Evolutionary conservation across 2,888 invertebrate species (phyloP).

Genomic region (Mesoligia furuncula): DNA sequence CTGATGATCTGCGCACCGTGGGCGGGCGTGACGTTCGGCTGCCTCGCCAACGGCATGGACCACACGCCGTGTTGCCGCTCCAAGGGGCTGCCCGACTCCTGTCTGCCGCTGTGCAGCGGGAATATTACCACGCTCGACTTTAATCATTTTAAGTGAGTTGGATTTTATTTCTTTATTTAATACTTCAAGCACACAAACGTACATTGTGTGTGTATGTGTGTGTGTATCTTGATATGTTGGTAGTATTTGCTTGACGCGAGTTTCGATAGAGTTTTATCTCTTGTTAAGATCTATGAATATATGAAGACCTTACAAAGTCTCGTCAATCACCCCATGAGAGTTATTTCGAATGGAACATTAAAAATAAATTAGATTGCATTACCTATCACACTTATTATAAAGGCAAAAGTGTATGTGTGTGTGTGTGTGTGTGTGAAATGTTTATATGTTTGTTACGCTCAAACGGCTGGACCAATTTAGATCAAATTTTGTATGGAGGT

Average conservation of each 20-base stretch:
- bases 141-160: slow-evolving; percentile 94
- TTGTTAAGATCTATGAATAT: no score
- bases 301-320: background rate
- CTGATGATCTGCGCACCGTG: slow-evolving; percentile 97
- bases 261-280: background rate
- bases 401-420: no score
- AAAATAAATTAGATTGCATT: background rate
- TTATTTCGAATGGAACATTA: background rate
- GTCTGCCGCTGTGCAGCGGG: slow-evolving; percentile 94
- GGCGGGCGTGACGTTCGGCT: slow-evolving; percentile 95
- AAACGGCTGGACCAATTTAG: no score
- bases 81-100: slow-evolving; percentile 93
- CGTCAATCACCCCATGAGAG: background rate
- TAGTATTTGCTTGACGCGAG: background rate
- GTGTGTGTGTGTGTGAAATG: no score
- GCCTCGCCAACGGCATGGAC: slow-evolving; percentile 94
- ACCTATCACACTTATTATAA: no score
- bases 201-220: no score
- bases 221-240: background rate
- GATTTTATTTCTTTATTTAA: background rate
- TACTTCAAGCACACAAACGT: background rate
- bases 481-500: no score
- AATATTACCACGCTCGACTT: slow-evolving; percentile 95
- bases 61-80: slow-evolving; percentile 95
- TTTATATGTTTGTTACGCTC: no score